Evolutionary conservation across 1,140 invertebrate species (phyloP), one percentile per base, ranked within the genome.

Genomic region (Agrypnia vestita): DNA sequence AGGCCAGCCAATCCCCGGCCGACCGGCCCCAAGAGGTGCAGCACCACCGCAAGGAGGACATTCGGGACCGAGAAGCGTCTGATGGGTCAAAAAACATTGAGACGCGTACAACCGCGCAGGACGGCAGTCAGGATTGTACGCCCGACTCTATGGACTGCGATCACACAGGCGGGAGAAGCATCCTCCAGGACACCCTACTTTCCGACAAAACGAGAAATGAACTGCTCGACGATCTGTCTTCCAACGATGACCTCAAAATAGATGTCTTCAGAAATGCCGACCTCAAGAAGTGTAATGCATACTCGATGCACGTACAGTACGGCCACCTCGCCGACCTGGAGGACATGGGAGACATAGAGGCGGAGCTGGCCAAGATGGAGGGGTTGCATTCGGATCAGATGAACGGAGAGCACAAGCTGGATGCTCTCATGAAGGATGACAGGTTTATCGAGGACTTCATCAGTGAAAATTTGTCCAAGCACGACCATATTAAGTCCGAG

Each of bases 281-380:
- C 12, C 21, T 61, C 1, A 79, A 79, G 35, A 76, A 80, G 61
- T 73, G 80, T 13, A 80, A 87, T 15, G 85, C 86, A 8, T 73
- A 85, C 6, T 84, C 85, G 9, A 82, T 83, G 21, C 59, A 59
- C 8, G 84, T 84, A 51, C 85, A 84, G 71, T 88, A 87, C 82
- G 85, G 86, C 44, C 62, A 69, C 44, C 21, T 69, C 12, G 85
- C 87, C n/a, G 49, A 55, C 19, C 88, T 90, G 80, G 86, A 91
- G 84, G 88, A 90, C 71, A 89, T 93, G 80, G 90, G 92, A 75
- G 92, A 93, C 83, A 93, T 93, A 72, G 92, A 93, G 84, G 92
- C 92, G 19, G 91, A 91, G 64, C 85, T 93, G 12, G 92, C 92
- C 3, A 92, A 93, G 86, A 93, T 93, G 92, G 92, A 93, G 84